These are phyloP conservation scores for Apodemia duryi DNA, from an alignment of 2,888 invertebrate genomes.

Conservation along the genomic window DNA sequence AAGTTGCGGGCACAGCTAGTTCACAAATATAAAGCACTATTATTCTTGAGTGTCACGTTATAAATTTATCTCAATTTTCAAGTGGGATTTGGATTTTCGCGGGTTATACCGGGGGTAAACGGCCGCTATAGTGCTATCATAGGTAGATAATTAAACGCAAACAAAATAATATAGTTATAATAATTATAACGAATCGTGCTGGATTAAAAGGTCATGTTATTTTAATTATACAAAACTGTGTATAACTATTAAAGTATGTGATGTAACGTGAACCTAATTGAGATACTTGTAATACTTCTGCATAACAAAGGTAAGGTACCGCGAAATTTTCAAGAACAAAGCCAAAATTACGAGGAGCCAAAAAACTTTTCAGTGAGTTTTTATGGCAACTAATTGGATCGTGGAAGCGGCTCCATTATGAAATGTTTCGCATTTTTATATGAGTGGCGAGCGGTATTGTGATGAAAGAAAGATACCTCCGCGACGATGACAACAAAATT, in stretches of 20 bases:
- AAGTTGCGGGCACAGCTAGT: no score
- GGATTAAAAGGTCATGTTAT: no score
- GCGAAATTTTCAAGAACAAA: slow-evolving; percentile 41
- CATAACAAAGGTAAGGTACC: slow-evolving; percentile 34
- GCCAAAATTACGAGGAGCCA: slow-evolving; percentile 46
- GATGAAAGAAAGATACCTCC: slow-evolving; percentile 34
- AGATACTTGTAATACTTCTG: slow-evolving; percentile 32
- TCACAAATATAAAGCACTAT: no score
- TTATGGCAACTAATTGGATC: slow-evolving; percentile 49
- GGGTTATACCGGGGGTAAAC: no score
- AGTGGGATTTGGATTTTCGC: no score
- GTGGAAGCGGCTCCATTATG: slow-evolving; percentile 48
- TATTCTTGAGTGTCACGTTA: no score
- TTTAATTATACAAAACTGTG: not conserved
- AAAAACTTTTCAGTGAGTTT: slow-evolving; percentile 48
- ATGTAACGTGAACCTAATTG: slow-evolving; percentile 16
- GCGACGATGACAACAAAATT: slow-evolving; percentile 23
- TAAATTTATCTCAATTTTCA: no score
- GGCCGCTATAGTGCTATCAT: no score
- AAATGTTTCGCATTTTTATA: slow-evolving; percentile 50
- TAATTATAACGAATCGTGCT: no score
- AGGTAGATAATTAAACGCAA: no score
- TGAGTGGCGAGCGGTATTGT: slow-evolving; percentile 41
- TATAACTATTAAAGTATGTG: slow-evolving; percentile 6
- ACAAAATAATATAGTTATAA: no score